Conservation (phyloP, 1,140 invertebrate genomes). For the Protaetia brevitarsis region DNA sequence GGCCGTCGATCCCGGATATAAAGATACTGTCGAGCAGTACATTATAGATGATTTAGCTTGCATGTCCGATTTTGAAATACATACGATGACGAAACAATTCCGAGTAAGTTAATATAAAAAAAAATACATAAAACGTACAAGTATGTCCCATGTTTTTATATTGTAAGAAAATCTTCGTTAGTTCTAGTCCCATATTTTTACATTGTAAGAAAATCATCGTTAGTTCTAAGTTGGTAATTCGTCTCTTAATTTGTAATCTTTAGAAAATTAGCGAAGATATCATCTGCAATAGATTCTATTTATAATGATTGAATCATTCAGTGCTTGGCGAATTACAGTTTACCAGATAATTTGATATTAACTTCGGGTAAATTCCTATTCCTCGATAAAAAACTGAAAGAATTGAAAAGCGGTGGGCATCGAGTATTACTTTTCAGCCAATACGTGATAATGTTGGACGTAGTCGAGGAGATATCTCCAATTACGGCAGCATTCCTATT, state of each 20-base stretch:
- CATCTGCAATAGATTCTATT: no score
- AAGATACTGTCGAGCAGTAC: constrained; percentile 76
- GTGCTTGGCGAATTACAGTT: constrained; percentile 43
- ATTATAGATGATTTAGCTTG: constrained; percentile 83
- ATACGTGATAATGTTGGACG: constrained; percentile 90
- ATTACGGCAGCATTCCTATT: constrained; percentile 67
- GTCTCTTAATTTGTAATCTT: no score
- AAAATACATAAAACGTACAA: no score
- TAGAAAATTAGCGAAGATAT: no score
- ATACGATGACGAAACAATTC: constrained; percentile 68
- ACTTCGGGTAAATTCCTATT: constrained; percentile 82
- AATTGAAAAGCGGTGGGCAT: constrained; percentile 69
- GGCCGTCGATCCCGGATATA: constrained; percentile 67
- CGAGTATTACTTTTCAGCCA: constrained; percentile 91
- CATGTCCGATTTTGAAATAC: constrained; percentile 90
- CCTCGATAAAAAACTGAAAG: constrained; percentile 73
- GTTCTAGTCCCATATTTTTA: no score
- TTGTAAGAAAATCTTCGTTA: no score
- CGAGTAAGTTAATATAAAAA: no score
- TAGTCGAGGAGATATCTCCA: constrained; percentile 82
- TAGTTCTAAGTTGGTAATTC: no score
- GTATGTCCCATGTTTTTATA: no score
- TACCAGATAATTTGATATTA: constrained; percentile 71
- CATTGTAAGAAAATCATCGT: no score
- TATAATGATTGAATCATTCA: no score